Base-by-base conservation (phyloP, 2,113 vertebrate species). In the Protobothrops flavoviridis region DNA sequence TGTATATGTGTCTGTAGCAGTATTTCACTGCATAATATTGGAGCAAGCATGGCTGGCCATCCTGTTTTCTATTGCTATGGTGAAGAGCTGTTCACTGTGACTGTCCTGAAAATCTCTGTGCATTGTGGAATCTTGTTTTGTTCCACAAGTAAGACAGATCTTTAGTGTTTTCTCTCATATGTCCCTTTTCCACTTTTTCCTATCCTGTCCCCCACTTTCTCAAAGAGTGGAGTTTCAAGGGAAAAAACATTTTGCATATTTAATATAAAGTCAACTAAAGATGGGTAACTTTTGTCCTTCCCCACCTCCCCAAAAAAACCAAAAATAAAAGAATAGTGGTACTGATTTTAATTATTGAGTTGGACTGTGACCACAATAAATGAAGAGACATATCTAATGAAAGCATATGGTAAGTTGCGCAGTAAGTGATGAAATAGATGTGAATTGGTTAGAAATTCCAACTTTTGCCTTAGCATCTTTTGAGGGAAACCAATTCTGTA, bases 11-110 rank as follows among this genome's bases (percentile, higher is more conserved):
- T 69, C 45, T 45, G 24, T 69, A 43, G 43, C n/a, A 52, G 69
- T 86, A 61, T 93, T 93, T 59, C 45, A 15, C 26, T 93, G 45
- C 74, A 39, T 86, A 87, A 87, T 33, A 50, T 50, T 74, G 59
- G 48, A 64, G 48, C n/a, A 69, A 69, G 89, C 89, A 87, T 87
- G 93, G 85, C 90, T 91, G 90, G 50, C 50, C 90, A 88, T 55
- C 89, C 74, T 88, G 52, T 88, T 93, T 56, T 91, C 59, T 91
- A 55, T 91, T 74, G 57, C 88, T 88, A 91, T 81, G 88, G 55
- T 15, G 91, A 48, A 81, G 52, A 81, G 43, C 1, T 11, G 15
- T 85, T 89, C n/a, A 89, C 59, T 45, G 33, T 92, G 59, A 88
- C 61, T 52, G 21, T 88, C 91, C 91, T 33, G 24, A 64, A 13